Conservation (phyloP, 2,888 invertebrate species). For the Drosophila nigricruria region DNA sequence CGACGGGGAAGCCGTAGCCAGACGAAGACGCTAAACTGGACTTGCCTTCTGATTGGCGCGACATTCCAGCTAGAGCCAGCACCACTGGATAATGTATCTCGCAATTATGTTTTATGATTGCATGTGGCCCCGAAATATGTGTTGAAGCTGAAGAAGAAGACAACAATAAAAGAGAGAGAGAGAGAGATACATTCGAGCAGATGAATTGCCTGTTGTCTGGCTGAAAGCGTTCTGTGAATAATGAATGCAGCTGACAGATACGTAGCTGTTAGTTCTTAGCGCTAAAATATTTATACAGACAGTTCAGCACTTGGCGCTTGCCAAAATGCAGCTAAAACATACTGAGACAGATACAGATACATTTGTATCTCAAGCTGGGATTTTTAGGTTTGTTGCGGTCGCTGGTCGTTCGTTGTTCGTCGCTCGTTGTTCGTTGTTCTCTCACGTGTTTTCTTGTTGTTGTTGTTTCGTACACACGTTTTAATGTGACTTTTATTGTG, state of each 20-base stretch:
- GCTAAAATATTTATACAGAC: constrained; percentile 61
- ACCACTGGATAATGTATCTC: constrained; percentile 34
- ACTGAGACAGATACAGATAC: constrained; percentile 29
- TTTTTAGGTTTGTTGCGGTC: constrained; percentile 26
- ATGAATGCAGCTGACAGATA: constrained; percentile 65
- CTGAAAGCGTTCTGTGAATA: constrained; percentile 58
- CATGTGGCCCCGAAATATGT: constrained; percentile 38
- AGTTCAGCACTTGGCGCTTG: constrained; percentile 37
- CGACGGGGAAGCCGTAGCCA: not conserved
- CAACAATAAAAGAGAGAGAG: not conserved
- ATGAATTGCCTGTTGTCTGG: constrained; percentile 56
- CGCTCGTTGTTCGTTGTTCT: constrained; percentile 1
- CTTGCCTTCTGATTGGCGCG: constrained; percentile 64
- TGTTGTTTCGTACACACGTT: constrained; percentile 51
- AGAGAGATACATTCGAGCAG: constrained; percentile 27
- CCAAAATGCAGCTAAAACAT: constrained; percentile 38
- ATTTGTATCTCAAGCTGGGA: constrained; percentile 39
- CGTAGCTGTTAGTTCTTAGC: constrained; percentile 19
- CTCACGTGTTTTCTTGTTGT: constrained; percentile 33
- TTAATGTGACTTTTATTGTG: constrained; percentile 80
- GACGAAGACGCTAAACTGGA: constrained; percentile 64
- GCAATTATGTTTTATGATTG: constrained; percentile 57
- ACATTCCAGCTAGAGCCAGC: constrained; percentile 70
- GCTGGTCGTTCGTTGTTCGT: not conserved
- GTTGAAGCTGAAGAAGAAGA: not conserved